These are phyloP conservation scores for Syngnathoides biaculeatus DNA, from an alignment of 2,113 vertebrate genomes.

Conservation along the genomic window DNA sequence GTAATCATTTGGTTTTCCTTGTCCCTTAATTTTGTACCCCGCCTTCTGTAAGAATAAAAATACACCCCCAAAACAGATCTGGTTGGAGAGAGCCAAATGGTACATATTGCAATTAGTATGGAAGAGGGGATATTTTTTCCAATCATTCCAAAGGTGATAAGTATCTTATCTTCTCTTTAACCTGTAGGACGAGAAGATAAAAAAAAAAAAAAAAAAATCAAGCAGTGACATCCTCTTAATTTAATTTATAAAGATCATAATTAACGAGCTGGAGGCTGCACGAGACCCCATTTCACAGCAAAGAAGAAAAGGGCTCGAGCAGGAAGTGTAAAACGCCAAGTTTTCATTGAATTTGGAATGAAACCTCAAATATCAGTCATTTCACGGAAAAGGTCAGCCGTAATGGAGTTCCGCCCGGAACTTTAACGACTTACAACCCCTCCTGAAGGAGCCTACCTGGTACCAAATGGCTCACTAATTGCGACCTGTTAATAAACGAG, in stretches of 20 bases:
- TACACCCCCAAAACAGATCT: not conserved
- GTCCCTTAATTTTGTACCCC: conserved; percentile 34
- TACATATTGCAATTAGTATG: conserved; percentile 40
- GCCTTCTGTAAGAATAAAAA: conserved; percentile 9
- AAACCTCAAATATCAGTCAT: conserved; percentile 81
- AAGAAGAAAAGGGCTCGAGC: conserved; percentile 61
- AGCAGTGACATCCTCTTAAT: conserved; percentile 72
- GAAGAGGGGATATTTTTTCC: conserved; percentile 33
- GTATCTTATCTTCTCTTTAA: conserved; percentile 66
- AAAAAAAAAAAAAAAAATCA: conserved; percentile 62
- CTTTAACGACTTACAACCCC: conserved; percentile 71
- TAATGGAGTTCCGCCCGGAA: conserved; percentile 72
- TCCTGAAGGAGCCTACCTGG: conserved; percentile 59
- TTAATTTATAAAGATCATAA: conserved; percentile 79
- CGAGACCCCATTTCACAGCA: conserved; percentile 65
- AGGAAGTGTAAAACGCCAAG: conserved; percentile 71
- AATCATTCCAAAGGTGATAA: conserved; percentile 47
- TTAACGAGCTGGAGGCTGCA: conserved; percentile 73
- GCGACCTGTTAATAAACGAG: conserved; percentile 69
- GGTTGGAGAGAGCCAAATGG: conserved; percentile 6
- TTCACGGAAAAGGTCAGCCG: conserved; percentile 77
- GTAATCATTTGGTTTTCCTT: conserved; percentile 13
- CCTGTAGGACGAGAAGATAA: conserved; percentile 78
- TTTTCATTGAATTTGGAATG: conserved; percentile 77
- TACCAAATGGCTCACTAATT: conserved; percentile 63